Evolutionary conservation across 2,113 vertebrate species (phyloP).

Genomic region (Oryzias melastigma): DNA sequence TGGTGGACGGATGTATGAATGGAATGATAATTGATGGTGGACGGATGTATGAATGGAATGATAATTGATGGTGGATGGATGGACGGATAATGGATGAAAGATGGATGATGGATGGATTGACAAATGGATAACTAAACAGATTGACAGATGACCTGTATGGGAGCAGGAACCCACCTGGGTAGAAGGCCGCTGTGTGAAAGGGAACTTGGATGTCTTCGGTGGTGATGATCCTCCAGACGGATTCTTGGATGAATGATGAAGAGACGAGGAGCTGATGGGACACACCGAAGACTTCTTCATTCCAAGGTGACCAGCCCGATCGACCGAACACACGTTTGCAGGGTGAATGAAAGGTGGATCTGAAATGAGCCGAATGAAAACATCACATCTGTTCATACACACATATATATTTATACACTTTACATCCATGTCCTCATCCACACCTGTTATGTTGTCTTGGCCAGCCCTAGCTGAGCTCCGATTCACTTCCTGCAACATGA

Average conservation of each 20-base stretch:
- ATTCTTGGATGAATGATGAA: fast-evolving
- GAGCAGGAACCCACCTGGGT: conserved; percentile 35
- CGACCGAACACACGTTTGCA: fast-evolving
- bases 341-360: background rate
- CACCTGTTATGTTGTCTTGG: background rate
- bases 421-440: conserved; percentile 46
- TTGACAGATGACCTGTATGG: no score
- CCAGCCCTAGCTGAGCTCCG: background rate
- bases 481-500: conserved; percentile 45
- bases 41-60: no score
- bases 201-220: background rate
- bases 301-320: background rate
- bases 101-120: no score
- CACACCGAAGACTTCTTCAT: conserved; percentile 32
- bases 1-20: no score
- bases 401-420: no score
- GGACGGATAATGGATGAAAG: no score
- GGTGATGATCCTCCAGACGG: background rate
- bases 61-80: no score
- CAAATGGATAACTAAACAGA: no score
- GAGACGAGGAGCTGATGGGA: conserved; percentile 4
- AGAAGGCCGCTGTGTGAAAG: no score
- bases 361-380: conserved; percentile 7
- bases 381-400: background rate
- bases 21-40: no score